A percentile compares a stretch with the other conserved stretches of the same genome.
Evolutionary conservation across 2,797 vertebrate species (phyloP).

Genomic region (Hyperoplus lanceolatus): DNA sequence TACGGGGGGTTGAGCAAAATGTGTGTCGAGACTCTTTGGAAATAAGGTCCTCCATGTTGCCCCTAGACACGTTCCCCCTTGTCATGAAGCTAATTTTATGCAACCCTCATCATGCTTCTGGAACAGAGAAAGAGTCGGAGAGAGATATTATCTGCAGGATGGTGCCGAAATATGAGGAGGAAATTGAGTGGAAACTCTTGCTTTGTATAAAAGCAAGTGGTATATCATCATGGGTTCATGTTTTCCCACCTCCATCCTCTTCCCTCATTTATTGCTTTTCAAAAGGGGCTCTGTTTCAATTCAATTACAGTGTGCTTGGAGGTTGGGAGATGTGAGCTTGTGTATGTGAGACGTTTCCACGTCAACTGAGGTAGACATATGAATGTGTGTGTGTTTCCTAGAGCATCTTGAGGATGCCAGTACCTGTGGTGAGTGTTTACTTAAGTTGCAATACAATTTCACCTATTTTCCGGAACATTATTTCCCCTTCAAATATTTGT

Average conservation of each 20-base stretch:
- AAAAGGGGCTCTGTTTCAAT: constrained; percentile 45
- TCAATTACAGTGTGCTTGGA: constrained; percentile 34
- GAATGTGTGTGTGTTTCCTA: constrained; percentile 12
- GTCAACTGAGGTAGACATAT: constrained; percentile 39
- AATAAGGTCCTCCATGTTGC: constrained; percentile 79
- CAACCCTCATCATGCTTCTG: constrained; percentile 77
- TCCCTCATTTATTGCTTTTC: constrained; percentile 60
- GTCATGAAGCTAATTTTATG: constrained; percentile 82
- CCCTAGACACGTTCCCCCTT: constrained; percentile 75
- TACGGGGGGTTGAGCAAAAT: constrained; percentile 62
- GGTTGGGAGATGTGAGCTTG: constrained; percentile 29
- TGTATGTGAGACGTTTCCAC: constrained; percentile 40
- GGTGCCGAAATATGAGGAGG: constrained; percentile 69
- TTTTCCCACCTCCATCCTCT: constrained; percentile 61
- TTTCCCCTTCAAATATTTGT: constrained; percentile 40
- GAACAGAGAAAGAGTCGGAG: constrained; percentile 66
- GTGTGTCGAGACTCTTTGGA: constrained; percentile 76
- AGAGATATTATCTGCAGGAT: constrained; percentile 76
- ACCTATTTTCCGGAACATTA: constrained; percentile 39
- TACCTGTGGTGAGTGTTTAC: constrained; percentile 48
- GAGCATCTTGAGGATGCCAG: constrained; percentile 28
- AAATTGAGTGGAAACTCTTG: constrained; percentile 79
- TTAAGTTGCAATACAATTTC: constrained; percentile 14
- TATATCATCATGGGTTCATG: constrained; percentile 64
- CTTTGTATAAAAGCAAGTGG: constrained; percentile 64